phyloP scores from a whole-genome alignment of 2,888 invertebrate genomes.

The Diarsia mendica region DNA sequence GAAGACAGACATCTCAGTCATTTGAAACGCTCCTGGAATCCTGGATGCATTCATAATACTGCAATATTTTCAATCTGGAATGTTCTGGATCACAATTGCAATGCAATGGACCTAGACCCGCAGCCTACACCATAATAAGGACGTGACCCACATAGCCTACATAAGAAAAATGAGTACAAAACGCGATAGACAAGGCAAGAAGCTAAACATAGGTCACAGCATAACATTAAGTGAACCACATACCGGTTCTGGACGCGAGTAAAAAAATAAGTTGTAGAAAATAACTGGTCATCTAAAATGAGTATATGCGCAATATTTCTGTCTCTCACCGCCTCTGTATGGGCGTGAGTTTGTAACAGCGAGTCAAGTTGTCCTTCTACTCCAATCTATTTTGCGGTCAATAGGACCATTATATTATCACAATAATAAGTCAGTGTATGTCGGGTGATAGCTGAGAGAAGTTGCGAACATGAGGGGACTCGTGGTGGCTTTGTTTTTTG shows the following conservation, averaged over 20 bases:
- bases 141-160: slow-evolving; percentile 40
- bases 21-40: not conserved
- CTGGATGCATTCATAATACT: not conserved
- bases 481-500: slow-evolving; percentile 52
- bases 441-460: slow-evolving; percentile 40
- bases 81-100: slow-evolving; percentile 21
- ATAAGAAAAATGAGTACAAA: slow-evolving; percentile 26
- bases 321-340: slow-evolving; percentile 7
- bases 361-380: slow-evolving; percentile 54
- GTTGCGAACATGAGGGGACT: slow-evolving; percentile 55
- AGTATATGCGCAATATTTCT: slow-evolving; percentile 12
- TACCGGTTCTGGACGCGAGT: slow-evolving; percentile 6
- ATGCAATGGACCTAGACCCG: slow-evolving; percentile 23
- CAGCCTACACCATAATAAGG: slow-evolving; percentile 39
- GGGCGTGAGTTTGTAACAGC: slow-evolving; percentile 12
- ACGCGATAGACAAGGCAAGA: slow-evolving; percentile 5
- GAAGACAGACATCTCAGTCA: not conserved
- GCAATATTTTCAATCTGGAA: slow-evolving; percentile 23
- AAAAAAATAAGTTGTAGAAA: slow-evolving; percentile 22
- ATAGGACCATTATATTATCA: slow-evolving; percentile 58
- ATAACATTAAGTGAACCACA: not conserved
- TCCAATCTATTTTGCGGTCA: slow-evolving; percentile 58
- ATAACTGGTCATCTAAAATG: not conserved
- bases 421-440: slow-evolving; percentile 54
- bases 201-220: not conserved